Evolutionary conservation across 2,888 invertebrate species (phyloP), one percentile per base, ranked within the genome.

Genomic region (Melanostoma scalare): DNA sequence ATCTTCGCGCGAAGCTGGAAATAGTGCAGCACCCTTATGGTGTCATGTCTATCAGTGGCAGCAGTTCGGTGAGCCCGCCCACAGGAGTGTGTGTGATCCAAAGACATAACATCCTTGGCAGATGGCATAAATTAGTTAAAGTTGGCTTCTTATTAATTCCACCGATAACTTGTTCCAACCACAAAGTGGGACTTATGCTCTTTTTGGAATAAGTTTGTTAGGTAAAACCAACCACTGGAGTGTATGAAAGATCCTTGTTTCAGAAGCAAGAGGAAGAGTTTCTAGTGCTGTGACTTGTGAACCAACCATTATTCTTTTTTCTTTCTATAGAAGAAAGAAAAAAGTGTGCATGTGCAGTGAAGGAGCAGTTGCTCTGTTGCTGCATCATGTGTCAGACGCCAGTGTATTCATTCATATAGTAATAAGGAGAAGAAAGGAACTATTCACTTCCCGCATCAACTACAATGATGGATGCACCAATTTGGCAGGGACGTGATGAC

Each of bases 111-210:
- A 76, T 81, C 72, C 61, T 38, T 72, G 76, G 67, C 81, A 81
- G 71, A 76, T 71, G 81, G 81, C 81, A 81, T 81, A 81, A 81
- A 81, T 81, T 81, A 81, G 76, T 72, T 76, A 71, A 81, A 72
- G 76, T 72, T 81, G 48, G 76, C 55, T 81, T 20, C 81, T 76
- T 81, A 81, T 76, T 81, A 81, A 81, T 81, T 76, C 61, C 50
- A 33, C 60, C 61, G 76, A 76, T 81, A 81, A 76, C 60, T 72
- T 76, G 10, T 67, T 60, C 50, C 55, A 67, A 20, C 72, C 71
- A 31, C 60, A 44, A 65, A 38, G 10, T 81, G 71, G 60, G 67
- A 52, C 50, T 76, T 36, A 42, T 36, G 53, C 20, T 4, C 8
- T 40, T 50, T 46, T 53, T 35, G 20, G 20, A 0, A 20, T 20